These are phyloP conservation scores for Glyphotaelius pellucidus DNA, from an alignment of 2,888 invertebrate species.

Conservation along the genomic window DNA sequence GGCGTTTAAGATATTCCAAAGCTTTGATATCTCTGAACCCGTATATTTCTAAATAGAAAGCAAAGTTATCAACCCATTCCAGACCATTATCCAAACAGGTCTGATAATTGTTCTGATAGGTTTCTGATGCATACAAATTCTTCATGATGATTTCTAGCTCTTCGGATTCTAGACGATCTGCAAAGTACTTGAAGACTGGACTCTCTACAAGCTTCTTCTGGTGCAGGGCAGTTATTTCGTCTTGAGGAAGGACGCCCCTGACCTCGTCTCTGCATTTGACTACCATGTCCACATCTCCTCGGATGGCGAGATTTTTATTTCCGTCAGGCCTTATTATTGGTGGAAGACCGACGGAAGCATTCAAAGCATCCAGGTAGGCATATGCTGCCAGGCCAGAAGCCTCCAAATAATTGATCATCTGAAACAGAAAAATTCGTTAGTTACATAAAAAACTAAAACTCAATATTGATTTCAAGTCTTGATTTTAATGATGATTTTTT, in stretches of 20 bases:
- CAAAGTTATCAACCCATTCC: constrained; percentile 34
- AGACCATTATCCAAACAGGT: constrained; percentile 43
- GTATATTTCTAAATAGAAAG: constrained; percentile 39
- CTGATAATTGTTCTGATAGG: background rate
- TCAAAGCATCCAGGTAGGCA: background rate
- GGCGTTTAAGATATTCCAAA: background rate
- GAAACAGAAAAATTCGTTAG: background rate
- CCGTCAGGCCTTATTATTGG: background rate
- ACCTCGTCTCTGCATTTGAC: constrained; percentile 40
- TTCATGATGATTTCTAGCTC: constrained; percentile 25
- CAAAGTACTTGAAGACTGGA: constrained; percentile 42
- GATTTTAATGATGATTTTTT: no score
- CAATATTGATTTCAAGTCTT: no score
- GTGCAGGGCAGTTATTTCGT: constrained; percentile 20
- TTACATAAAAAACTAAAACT: background rate
- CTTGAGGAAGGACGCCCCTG: constrained; percentile 34
- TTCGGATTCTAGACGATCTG: constrained; percentile 18
- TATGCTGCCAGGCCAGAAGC: constrained; percentile 31
- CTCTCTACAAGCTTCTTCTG: constrained; percentile 30
- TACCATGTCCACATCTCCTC: background rate
- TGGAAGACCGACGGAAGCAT: constrained; percentile 15
- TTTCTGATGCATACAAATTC: constrained; percentile 31
- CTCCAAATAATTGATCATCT: constrained; percentile 44
- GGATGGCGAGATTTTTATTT: background rate
- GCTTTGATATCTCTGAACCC: constrained; percentile 42